Conservation (phyloP, 2,888 invertebrate genomes). For the Liodrosophila aerea region DNA sequence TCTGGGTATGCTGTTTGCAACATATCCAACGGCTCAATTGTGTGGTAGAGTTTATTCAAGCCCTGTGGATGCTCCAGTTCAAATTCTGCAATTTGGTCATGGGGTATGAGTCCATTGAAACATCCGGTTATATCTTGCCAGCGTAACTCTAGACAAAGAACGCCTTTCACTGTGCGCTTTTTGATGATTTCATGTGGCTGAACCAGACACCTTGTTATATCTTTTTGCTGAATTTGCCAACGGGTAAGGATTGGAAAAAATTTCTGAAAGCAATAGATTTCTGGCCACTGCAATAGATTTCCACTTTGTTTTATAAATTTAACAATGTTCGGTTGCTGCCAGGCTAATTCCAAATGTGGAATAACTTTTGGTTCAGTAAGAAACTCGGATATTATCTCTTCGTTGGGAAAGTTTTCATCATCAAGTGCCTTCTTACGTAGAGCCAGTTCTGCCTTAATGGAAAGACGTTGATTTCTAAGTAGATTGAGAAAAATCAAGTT, state of each 20-base stretch:
- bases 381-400: conserved; percentile 89
- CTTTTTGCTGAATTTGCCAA: conserved; percentile 85
- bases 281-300: conserved; percentile 88
- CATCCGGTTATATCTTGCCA: conserved; percentile 86
- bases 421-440: conserved; percentile 87
- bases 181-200: conserved; percentile 84
- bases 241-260: conserved; percentile 89
- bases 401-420: conserved; percentile 87
- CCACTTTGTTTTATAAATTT: conserved; percentile 88
- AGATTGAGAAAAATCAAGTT: too few species aligned
- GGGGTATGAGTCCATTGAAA: conserved; percentile 85
- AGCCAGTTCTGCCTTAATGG: conserved; percentile 87
- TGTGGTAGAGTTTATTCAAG: conserved; percentile 84
- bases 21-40: conserved; percentile 87
- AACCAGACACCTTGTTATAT: conserved; percentile 69
- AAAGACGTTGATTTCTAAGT: conserved; percentile 85
- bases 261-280: conserved; percentile 90
- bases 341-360: conserved; percentile 84
- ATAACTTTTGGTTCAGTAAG: conserved; percentile 84
- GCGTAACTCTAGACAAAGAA: conserved; percentile 88
- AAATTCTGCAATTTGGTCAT: conserved; percentile 84
- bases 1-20: conserved; percentile 86
- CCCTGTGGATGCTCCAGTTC: conserved; percentile 83
- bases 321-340: conserved; percentile 87
- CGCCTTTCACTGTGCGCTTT: conserved; percentile 84